Conservation (phyloP, 1,140 invertebrate species). For the Branchinecta lindahli region DNA sequence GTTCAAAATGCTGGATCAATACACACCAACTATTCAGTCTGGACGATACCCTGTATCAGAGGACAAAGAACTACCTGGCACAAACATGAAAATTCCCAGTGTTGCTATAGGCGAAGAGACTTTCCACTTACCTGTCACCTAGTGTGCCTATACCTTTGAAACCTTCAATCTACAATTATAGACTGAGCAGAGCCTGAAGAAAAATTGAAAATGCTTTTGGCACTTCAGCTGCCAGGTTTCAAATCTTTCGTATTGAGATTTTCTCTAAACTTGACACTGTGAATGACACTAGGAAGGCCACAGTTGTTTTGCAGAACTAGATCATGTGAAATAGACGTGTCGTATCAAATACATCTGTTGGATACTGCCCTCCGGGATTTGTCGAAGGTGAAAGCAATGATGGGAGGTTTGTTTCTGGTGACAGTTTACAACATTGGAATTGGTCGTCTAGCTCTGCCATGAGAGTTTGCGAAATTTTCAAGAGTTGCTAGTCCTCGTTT, state of each 20-base stretch:
- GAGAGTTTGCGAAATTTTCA: neutral
- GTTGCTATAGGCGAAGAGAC: constrained; percentile 30
- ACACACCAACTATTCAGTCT: constrained; percentile 1
- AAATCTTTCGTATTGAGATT: constrained; percentile 18
- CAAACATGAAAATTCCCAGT: constrained; percentile 22
- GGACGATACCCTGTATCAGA: neutral
- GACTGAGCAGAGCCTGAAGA: constrained; percentile 25
- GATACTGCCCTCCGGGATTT: neutral
- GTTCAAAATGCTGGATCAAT: no score
- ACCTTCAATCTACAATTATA: constrained; percentile 28
- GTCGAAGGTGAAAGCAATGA: neutral
- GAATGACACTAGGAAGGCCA: neutral
- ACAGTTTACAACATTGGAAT: neutral
- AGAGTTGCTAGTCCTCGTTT: neutral
- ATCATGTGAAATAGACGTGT: neutral
- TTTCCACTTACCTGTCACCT: constrained; percentile 27
- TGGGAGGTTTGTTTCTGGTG: neutral
- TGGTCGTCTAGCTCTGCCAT: neutral
- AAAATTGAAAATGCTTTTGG: constrained; percentile 28
- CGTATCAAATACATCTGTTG: neutral
- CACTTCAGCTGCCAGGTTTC: constrained; percentile 22
- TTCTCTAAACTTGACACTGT: neutral
- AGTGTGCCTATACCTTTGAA: constrained; percentile 27
- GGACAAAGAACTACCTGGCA: neutral
- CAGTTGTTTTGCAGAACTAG: neutral